Percentiles rank a stretch among this genome's conserved stretches.
Conservation (phyloP, 2,113 vertebrate species). For the Neogale vison region DNA sequence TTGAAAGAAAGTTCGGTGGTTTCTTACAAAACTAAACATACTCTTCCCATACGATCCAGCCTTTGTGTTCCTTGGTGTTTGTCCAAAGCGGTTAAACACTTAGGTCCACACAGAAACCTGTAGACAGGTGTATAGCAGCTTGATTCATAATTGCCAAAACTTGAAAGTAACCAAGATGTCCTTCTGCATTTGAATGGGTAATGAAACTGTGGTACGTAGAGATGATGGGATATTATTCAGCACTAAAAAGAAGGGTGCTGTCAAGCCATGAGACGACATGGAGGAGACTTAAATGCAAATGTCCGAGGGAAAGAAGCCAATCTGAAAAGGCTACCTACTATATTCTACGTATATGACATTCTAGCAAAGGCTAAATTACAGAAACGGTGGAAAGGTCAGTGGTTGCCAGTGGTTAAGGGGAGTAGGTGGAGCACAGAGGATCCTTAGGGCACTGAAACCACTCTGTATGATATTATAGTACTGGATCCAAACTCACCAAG, state of each 20-base stretch:
- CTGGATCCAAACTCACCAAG: background rate
- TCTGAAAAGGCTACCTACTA: background rate
- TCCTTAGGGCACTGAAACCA: background rate
- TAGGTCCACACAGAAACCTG: background rate
- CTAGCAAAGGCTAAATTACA: background rate
- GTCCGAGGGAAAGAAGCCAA: background rate
- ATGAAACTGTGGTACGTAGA: background rate
- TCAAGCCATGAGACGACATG: background rate
- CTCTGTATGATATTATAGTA: background rate
- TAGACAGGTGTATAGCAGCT: background rate
- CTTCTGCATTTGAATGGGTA: background rate
- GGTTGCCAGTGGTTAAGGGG: background rate
- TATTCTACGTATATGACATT: background rate
- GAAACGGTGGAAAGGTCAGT: background rate
- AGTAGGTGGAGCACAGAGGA: background rate
- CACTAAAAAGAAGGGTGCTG: background rate
- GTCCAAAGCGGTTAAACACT: background rate
- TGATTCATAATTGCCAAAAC: background rate
- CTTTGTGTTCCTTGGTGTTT: background rate
- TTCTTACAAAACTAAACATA: background rate
- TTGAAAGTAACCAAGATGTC: background rate
- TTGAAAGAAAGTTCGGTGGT: background rate
- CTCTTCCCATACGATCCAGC: background rate
- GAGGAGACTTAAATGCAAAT: background rate
- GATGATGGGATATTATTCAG: background rate